Base-by-base conservation (phyloP, 1,140 invertebrate species). In the Holotrichia oblita region DNA sequence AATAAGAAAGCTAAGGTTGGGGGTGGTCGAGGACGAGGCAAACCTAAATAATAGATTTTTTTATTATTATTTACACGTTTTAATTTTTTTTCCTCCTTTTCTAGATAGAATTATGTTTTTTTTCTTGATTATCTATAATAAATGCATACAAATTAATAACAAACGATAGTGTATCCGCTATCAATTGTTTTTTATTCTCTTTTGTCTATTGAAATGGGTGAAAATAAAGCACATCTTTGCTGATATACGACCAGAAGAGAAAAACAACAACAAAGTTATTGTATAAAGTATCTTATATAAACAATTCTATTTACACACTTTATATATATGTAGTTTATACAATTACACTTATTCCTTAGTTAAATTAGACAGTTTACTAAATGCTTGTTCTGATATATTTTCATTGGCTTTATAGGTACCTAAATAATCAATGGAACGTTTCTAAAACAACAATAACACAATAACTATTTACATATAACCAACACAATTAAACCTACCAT, bases 1-100 rank as follows among this genome's bases (percentile, higher is more conserved):
- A 87, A 85, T 80, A 87, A 87, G 77, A 80, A 83, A 64, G 83
- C 81, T 0, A 86, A 85, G 79, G 73, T 72, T 41, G 77, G 59
- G 75, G 80, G 78, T n/a, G 83, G 80, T 72, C 44, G 83, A 76
- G 84, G 85, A 4, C 83, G 82, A 72, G 81, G 80, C 41, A 79
- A 80, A 78, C 81, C 82, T 20, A 85, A 82, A 78, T 84, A 81
- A 81, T 40, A 73, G 12, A 3, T 42, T 8, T n/a, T n/a, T n/a
- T n/a, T n/a, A n/a, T n/a, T n/a, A n/a, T n/a, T n/a, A n/a, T n/a
- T n/a, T n/a, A n/a, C n/a, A n/a, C n/a, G n/a, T n/a, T n/a, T n/a
- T n/a, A n/a, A n/a, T n/a, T n/a, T n/a, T n/a, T n/a, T n/a, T n/a
- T n/a, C n/a, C n/a, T n/a, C n/a, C n/a, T n/a, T n/a, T n/a, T n/a